phyloP scores from a whole-genome alignment of 2,113 vertebrate genomes.

The Chloebia gouldiae region DNA sequence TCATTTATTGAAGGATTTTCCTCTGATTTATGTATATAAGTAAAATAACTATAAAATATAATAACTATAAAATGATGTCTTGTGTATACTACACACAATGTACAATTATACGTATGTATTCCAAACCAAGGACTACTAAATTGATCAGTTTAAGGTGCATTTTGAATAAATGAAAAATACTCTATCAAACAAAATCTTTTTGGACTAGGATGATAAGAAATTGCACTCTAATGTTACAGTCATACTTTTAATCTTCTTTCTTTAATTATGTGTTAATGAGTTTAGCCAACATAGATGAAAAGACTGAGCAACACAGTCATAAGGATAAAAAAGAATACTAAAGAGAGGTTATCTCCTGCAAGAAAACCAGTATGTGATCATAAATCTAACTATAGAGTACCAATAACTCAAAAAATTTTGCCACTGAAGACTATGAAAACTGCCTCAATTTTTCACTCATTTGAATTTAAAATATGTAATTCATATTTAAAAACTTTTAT shows the following conservation, averaged over 20 bases:
- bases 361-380: background rate
- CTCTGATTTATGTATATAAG: background rate
- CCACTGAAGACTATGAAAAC: background rate
- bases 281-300: background rate
- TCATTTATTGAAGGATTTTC: background rate
- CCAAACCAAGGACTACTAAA: background rate
- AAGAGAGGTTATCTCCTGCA: background rate
- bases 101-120: background rate
- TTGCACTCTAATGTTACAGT: background rate
- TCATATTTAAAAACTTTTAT: background rate
- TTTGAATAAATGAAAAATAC: background rate
- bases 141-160: background rate
- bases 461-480: background rate
- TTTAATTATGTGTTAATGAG: background rate
- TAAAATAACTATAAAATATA: background rate
- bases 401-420: background rate
- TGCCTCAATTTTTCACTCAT: background rate
- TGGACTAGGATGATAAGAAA: background rate
- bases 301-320: background rate
- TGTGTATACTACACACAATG: background rate
- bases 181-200: background rate
- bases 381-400: background rate
- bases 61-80: background rate
- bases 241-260: background rate
- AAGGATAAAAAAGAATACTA: background rate